Base-by-base conservation (phyloP, 2,113 vertebrate genomes). In the Gymnocephalus cernua region DNA sequence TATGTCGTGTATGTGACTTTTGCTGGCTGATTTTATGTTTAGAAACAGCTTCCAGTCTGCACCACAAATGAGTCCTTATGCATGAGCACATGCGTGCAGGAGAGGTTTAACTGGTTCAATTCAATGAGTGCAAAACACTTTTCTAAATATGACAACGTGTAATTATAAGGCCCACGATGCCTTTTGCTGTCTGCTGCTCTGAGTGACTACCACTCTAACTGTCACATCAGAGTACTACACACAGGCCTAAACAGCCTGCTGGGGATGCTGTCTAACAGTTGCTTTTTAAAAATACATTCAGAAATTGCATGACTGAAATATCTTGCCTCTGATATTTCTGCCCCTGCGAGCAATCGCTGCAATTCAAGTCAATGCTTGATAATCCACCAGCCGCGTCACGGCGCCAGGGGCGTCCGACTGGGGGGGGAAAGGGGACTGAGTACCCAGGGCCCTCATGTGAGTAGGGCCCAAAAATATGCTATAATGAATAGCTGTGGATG, bases 91-190 rank as follows among this genome's bases (percentile, higher is more conserved):
- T 18, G 48, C 48, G 38, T n/a, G 11, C 3, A 9, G 21, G 41
- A 38, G 15, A 21, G 53, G 58, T 65, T 65, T 21, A 66, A 18
- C 61, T 25, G 67, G 23, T 56, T 72, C 45, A 66, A 2, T 47
- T 62, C 48, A 29, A 35, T 23, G 32, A 65, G 61, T 12, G 48
- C 54, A 11, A 3, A 51, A 35, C 74, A 47, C 44, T 82, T 77
- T 71, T 71, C 75, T 66, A 71, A 82, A 79, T 65, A 25, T 79
- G 85, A 75, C 70, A 66, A 29, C 58, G 74, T 88, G 74, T 71
- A 57, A 74, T 77, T 83, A 80, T 77, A 74, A 86, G 83, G 83
- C 8, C 44, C 67, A 27, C 59, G 48, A 59, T 12, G 58, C 45
- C 54, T 5, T 27, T 13, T 72, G 23, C 45, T 35, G 44, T 63